Evolutionary conservation across 2,113 vertebrate species (phyloP).

Genomic region (Paradoxurus hermaphroditus): DNA sequence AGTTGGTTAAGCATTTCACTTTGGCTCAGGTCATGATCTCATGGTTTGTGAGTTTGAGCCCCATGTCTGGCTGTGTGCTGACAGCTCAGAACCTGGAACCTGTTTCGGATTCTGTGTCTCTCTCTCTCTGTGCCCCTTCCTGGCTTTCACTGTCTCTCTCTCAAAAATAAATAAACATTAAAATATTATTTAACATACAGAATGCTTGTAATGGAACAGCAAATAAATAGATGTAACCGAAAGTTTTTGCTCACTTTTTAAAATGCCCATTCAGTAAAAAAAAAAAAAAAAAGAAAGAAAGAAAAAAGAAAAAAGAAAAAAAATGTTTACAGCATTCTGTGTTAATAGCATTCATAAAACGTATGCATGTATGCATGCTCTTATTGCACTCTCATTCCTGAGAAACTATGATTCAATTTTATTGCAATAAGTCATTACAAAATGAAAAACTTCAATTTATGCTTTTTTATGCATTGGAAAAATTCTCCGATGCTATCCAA

Average conservation of each 20-base stretch:
- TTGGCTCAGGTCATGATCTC: too few species aligned
- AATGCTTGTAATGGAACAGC: neutral
- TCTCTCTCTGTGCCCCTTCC: too few species aligned
- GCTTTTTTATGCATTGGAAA: neutral
- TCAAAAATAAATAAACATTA: too few species aligned
- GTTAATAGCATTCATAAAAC: neutral
- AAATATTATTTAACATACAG: neutral
- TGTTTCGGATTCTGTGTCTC: too few species aligned
- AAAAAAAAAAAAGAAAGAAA: neutral
- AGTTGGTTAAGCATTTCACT: too few species aligned
- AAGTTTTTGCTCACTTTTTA: neutral
- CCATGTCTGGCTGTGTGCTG: too few species aligned
- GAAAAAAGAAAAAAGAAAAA: too few species aligned
- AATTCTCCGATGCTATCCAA: neutral
- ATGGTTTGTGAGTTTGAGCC: too few species aligned
- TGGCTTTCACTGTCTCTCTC: too few species aligned
- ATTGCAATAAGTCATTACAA: neutral
- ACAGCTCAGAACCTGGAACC: too few species aligned
- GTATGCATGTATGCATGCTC: neutral
- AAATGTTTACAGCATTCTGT: neutral
- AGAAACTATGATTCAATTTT: neutral
- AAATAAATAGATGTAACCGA: neutral
- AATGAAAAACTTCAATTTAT: neutral
- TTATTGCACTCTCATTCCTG: neutral
- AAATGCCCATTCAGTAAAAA: neutral